phyloP scores from a whole-genome alignment of 2,888 invertebrate species.

The Lacanobia wlatinum region DNA sequence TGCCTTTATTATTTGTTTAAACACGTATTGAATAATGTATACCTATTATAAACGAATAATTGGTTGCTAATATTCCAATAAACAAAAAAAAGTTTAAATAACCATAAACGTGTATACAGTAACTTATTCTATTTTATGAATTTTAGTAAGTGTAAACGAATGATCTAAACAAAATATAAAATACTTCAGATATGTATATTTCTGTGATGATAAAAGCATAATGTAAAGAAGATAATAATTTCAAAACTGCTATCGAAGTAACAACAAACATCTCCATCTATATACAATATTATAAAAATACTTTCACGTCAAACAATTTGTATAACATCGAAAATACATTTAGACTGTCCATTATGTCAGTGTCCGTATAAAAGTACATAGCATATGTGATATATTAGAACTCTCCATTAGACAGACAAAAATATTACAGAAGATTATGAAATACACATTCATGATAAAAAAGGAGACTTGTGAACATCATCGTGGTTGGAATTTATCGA shows the following conservation, averaged over 20 bases:
- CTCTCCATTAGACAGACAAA: conserved; percentile 34
- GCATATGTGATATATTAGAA: conserved; percentile 55
- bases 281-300: conserved; percentile 86
- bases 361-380: conserved; percentile 75
- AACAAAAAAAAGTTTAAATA: background rate
- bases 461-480: conserved; percentile 45
- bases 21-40: conserved; percentile 17
- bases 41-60: conserved; percentile 8
- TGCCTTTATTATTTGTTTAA: conserved; percentile 61
- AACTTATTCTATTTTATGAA: conserved; percentile 1
- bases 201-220: conserved; percentile 40
- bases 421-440: conserved; percentile 41
- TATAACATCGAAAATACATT: conserved; percentile 88
- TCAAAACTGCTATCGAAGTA: conserved; percentile 65
- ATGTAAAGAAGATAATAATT: conserved; percentile 49
- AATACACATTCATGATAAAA: conserved; percentile 48
- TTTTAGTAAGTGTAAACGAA: background rate
- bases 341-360: conserved; percentile 68
- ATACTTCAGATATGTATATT: conserved; percentile 46
- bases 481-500: conserved; percentile 50
- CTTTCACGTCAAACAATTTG: conserved; percentile 81
- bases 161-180: conserved; percentile 9
- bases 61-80: background rate
- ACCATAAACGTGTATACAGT: background rate
- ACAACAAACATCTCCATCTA: conserved; percentile 71